Evolutionary conservation across 2,888 invertebrate genomes (phyloP), one percentile per base, ranked within the genome.

Genomic region (Nymphalis polychloros): DNA sequence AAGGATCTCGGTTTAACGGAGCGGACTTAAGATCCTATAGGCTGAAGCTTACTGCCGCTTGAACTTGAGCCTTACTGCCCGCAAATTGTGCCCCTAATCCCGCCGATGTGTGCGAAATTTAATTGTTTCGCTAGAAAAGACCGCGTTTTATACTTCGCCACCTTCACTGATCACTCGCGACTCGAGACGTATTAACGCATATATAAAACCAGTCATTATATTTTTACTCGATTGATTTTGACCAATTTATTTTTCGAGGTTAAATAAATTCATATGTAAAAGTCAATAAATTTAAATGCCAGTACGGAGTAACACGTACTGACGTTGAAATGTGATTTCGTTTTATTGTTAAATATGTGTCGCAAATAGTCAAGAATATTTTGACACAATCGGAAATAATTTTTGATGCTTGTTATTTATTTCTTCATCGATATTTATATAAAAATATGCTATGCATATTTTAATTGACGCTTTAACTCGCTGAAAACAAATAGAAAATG

Each of bases 201-300:
- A 86, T 87, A 81, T 86, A 85, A 88, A 87, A 86, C 88, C 87
- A 88, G 85, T 88, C 91, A 90, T 92, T 90, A 90, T 89, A 90
- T 92, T 88, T 86, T 80, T 88, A 62, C 66, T 62, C 62, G 27
- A 69, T 61, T 69, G 64, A 62, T 61, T 68, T 64, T 59, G 46
- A 67, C 59, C 67, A 52, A 61, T 53, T 66, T 49, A 49, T 67
- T 62, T 61, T 57, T 49, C 35, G 57, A 48, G 10, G 52, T 31
- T 49, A 62, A 55, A 35, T 68, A 72, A 68, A 68, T 72, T 69
- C 71, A 57, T 65, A 73, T 64, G 65, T 69, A 52, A 70, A 68
- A 68, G 68, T 69, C 70, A 57, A 72, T 73, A 73, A 66, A 73
- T 74, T 72, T 70, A 63, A 70, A 71, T 65, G 64, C 53, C 48